Base-by-base conservation (phyloP, 1,140 invertebrate genomes). In the Thrips palmi region DNA sequence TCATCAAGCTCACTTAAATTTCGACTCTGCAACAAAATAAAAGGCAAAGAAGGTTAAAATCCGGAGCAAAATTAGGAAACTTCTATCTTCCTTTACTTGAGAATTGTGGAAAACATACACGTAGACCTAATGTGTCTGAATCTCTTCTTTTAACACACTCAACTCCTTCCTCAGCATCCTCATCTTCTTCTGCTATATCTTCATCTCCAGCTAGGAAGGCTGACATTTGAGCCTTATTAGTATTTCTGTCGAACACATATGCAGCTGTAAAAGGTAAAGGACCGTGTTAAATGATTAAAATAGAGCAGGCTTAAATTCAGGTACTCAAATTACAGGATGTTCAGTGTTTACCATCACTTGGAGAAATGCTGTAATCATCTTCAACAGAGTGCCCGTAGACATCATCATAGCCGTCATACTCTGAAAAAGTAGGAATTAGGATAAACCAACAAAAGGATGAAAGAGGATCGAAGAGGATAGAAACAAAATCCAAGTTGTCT, bases 351-450 rank as follows among this genome's bases (percentile, higher is more conserved):
- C 62, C 67, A 67, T 87, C 83, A 51, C 76, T 77, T 4, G 89
- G 88, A 18, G 88, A 94, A 40, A 89, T 73, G 52, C 77, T 80
- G 52, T 73, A 77, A 49, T 88, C 85, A 52, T 86, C 82, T 59
- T 93, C 87, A 17, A 92, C 72, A 14, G 87, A 92, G 58, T 88
- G 81, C 2, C 86, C 86, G 56, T 91, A 92, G 40, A 86, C 71
- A 63, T 91, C 83, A 50, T 91, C 82, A 53, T 85, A 87, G 32
- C 73, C 77, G 50, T 91, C 85, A 56, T 85, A 89, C 52, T 91
- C 87, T 80, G 47, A 10, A 54, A 47, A 43, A 40, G 47, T 50
- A 29, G 40, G 25, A 43, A 37, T 31, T n/a, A n/a, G n/a, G n/a
- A n/a, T n/a, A n/a, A n/a, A n/a, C n/a, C n/a, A n/a, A n/a, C n/a